A percentile compares a stretch with the other conserved stretches of the same genome.
These are phyloP conservation scores for Macaca fascicularis DNA, from an alignment of 2,113 vertebrate genomes.

Conservation along the genomic window DNA sequence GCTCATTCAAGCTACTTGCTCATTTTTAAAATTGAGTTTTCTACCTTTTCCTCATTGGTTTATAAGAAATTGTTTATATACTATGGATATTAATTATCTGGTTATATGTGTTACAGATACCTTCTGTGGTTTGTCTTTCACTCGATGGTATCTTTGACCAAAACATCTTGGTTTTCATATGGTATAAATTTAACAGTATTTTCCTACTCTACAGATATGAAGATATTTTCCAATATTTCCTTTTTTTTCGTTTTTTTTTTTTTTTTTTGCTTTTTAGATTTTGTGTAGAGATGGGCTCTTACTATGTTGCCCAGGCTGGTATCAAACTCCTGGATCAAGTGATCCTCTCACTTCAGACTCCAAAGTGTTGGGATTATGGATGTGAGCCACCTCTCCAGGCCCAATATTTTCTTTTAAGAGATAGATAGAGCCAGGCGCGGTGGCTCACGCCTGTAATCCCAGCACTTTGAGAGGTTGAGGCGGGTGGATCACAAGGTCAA, in stretches of 20 bases:
- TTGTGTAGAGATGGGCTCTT: no score
- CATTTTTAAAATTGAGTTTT: constrained; percentile 7
- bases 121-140: constrained; percentile 31
- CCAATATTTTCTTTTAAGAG: no score
- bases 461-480: no score
- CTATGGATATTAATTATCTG: neutral
- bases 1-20: neutral
- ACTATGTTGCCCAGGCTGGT: no score
- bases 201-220: neutral
- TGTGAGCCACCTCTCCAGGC: no score
- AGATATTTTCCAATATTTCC: neutral
- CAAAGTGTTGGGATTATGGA: no score
- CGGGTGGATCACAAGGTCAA: no score
- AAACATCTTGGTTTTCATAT: constrained; percentile 24
- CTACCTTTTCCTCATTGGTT: constrained; percentile 21
- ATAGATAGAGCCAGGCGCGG: no score
- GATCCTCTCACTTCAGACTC: no score
- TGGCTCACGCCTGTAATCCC: no score
- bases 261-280: no score
- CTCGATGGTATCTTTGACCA: neutral
- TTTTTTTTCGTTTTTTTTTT: neutral
- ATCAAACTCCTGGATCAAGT: no score
- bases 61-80: constrained; percentile 7
- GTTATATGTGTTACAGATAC: neutral
- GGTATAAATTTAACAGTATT: neutral